Evolutionary conservation across 1,140 invertebrate genomes (phyloP), one percentile per base, ranked within the genome.

Genomic region (Bombus waltoni): DNA sequence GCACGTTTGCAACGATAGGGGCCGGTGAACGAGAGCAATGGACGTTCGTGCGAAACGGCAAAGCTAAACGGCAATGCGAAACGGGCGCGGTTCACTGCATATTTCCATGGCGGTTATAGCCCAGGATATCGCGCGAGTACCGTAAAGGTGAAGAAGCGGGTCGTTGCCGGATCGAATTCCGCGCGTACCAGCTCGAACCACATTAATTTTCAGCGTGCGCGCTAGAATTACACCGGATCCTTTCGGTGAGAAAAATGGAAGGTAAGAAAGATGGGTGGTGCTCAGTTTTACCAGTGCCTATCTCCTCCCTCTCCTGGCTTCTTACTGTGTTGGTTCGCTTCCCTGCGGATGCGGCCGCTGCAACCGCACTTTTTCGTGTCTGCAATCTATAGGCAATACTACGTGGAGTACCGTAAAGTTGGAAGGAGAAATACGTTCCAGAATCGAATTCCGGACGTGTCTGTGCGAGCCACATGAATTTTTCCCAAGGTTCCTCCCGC

Each of bases 91-190:
- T 81, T 76, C 73, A 35, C 9, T 77, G 87, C 62, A 85, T 88
- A 83, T 88, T 88, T 89, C 77, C 77, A 85, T 88, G 81, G 10
- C 80, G 28, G 75, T 53, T 10, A 68, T 57, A 42, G 77, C 44
- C 77, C 62, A 68, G 75, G 73, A 83, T 80, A 88, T n/a, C 76
- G 53, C 40, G 73, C 57, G 73, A 80, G 78, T 89, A 89, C 88
- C 88, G 88, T 89, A 89, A 89, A 89, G 83, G 79, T 89, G 83
- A 86, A 75, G 75, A 88, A 88, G 79, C 87, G 65, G 87, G 88
- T 89, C 87, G 74, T 65, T 38, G 81, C 38, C 44, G 83, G 74
- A 86, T 88, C 79, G 79, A 78, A 89, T 89, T 88, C 87, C 88
- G 57, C 83, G 62, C 62, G 73, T 86, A 82, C 72, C 87, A 66